Conservation (phyloP, 2,797 vertebrate genomes). For the Phylloscopus collybita region DNA sequence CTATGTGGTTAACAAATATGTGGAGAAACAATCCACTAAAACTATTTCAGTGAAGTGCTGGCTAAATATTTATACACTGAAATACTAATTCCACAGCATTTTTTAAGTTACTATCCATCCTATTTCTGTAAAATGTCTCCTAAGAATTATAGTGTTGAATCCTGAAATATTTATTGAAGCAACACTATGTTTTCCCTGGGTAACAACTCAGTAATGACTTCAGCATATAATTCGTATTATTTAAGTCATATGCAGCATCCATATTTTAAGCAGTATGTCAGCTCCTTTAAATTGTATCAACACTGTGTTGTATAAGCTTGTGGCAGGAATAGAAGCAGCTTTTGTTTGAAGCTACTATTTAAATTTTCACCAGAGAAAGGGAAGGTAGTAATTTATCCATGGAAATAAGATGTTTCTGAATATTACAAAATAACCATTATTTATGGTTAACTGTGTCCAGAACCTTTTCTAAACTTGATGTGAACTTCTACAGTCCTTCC, state of each 20-base stretch:
- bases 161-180: constrained; percentile 54
- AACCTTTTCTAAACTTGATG: constrained; percentile 63
- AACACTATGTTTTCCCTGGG: constrained; percentile 35
- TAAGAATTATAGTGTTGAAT: constrained; percentile 24
- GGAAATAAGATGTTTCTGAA: constrained; percentile 65
- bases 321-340: constrained; percentile 63
- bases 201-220: constrained; percentile 57
- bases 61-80: constrained; percentile 44
- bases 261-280: constrained; percentile 63
- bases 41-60: background rate
- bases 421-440: constrained; percentile 70
- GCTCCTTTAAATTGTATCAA: constrained; percentile 46
- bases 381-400: constrained; percentile 65
- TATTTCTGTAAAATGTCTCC: constrained; percentile 26
- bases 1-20: background rate
- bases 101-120: background rate
- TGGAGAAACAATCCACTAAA: background rate
- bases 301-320: constrained; percentile 63
- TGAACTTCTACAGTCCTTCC: constrained; percentile 50
- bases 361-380: constrained; percentile 62
- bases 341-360: constrained; percentile 68
- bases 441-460: constrained; percentile 58
- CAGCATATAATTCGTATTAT: constrained; percentile 56
- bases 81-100: constrained; percentile 28
- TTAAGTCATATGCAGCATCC: constrained; percentile 55